Conservation (phyloP, 2,113 vertebrate genomes). For the Corynorhinus townsendii region DNA sequence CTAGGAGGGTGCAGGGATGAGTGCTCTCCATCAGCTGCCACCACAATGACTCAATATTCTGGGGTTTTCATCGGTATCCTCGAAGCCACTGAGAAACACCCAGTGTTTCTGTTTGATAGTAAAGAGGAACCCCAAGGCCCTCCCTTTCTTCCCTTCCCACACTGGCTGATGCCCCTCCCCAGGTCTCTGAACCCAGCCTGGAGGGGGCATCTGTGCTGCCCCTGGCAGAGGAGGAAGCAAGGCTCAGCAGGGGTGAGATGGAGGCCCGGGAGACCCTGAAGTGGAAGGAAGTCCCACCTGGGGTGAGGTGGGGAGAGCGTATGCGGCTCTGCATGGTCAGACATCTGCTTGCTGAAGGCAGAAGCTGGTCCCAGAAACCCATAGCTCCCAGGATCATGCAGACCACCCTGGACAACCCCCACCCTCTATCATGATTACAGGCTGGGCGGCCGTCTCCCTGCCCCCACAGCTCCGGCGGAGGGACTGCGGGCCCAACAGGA, state of each 20-base stretch:
- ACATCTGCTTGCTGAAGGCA: not conserved
- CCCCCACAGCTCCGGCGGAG: not conserved
- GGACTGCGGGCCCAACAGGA: not conserved
- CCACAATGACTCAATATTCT: not conserved
- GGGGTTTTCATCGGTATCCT: not conserved
- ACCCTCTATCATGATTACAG: not conserved
- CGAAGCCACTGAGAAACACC: not conserved
- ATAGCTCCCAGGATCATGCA: not conserved
- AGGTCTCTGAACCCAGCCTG: not conserved
- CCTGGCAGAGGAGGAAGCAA: not conserved
- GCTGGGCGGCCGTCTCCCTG: not conserved
- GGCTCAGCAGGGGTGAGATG: not conserved
- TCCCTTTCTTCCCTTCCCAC: not conserved
- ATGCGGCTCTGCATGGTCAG: not conserved
- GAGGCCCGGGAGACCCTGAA: not conserved
- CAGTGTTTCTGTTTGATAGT: not conserved
- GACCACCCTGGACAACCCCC: not conserved
- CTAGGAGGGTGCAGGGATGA: not conserved
- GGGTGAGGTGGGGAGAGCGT: not conserved
- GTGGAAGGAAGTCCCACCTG: not conserved
- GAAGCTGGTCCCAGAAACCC: not conserved
- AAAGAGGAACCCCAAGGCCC: not conserved
- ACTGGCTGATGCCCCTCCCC: not conserved
- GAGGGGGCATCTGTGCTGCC: not conserved
- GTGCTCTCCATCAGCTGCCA: not conserved